Base-by-base conservation (phyloP, 2,888 invertebrate species). In the Uloborus plumipes region DNA sequence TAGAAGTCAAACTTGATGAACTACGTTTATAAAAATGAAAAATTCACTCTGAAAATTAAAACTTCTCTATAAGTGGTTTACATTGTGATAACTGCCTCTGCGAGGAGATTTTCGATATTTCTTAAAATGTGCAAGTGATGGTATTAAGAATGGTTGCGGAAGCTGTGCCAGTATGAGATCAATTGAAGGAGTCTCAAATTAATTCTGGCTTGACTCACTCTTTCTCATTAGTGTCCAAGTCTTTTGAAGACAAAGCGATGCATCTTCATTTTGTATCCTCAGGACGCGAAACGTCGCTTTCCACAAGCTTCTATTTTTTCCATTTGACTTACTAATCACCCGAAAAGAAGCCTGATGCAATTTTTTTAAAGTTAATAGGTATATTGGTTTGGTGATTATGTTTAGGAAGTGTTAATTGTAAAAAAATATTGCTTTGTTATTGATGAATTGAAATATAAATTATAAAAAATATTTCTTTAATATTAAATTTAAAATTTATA, bases 171-270 rank as follows among this genome's bases (percentile, higher is more conserved):
- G 64, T 47, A 31, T 39, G 62, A 49, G 47, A 64, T 64, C 64
- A 61, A 61, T 61, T 59, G 59, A 71, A 71, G 20, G 49, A 18
- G 20, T n/a, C n/a, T 18, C 55, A 64, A 80, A 80, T 80, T 22
- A 74, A 74, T 69, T 31, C 31, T 70, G 80, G 69, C 74, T 49
- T 69, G 50, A n/a, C 55, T 65, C 80, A 80, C 74, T 64, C 55
- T 62, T 80, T 65, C 69, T 80, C 80, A 69, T 80, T 80, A 74
- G 64, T 53, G 64, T 18, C 22, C 66, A 62, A 79, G 61, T 66
- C 50, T 69, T 67, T 61, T 22, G 49, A 49, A 18, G 72, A 61
- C 64, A 64, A 7, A 31, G 50, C 65, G 20, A 69, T 80, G 64
- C 49, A 59, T 74, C 80, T 80, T 74, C 62, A 80, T 80, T 80